Base-by-base conservation (phyloP, 2,888 invertebrate genomes). In the Dolichopus griseipennis region DNA sequence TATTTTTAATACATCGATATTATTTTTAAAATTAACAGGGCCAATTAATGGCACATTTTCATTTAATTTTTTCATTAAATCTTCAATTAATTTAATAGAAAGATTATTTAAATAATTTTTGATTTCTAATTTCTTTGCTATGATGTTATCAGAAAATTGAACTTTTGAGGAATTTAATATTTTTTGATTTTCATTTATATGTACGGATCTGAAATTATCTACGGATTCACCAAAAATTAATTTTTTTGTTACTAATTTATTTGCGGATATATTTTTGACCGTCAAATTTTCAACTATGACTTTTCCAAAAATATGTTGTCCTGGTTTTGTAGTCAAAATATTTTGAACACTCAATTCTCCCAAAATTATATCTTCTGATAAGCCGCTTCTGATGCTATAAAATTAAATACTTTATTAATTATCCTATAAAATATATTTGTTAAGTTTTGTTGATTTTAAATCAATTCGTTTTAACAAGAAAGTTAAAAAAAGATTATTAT, bases 1-100 rank as follows among this genome's bases (percentile, higher is more conserved):
- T 5, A 85, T 74, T 20, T 79, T 79, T 62, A 80, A 76, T 6
- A 83, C 74, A 61, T 74, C 74, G 33, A 82, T 75, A 5, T 75
- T 70, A 52, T 76, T 73, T 3, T 75, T 74, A 68, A 80, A 78
- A 66, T 70, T 74, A 22, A 77, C 74, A 68, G 76, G 74, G 0
- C 78, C 79, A 10, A 78, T 77, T 67, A 77, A 79, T 71, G 77
- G 77, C 8, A 79, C 75, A 64, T 80, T 77, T 12, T 77, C 75
- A 18, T 75, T 73, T 64, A 78, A 71, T 69, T 77, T 76, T 27
- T 73, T 71, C 10, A 80, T 65, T 21, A 76, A 73, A 65, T 74
- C 73, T 69, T 77, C 78, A 65, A 80, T 71, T 18, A 75, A 72
- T 2, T 70, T 68, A 4, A 78, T 72, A 12, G 69, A 66, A 21